Percentiles rank a stretch among this genome's conserved stretches.
Evolutionary conservation across 1,140 invertebrate genomes (phyloP).

Genomic region (Uloborus diversus): DNA sequence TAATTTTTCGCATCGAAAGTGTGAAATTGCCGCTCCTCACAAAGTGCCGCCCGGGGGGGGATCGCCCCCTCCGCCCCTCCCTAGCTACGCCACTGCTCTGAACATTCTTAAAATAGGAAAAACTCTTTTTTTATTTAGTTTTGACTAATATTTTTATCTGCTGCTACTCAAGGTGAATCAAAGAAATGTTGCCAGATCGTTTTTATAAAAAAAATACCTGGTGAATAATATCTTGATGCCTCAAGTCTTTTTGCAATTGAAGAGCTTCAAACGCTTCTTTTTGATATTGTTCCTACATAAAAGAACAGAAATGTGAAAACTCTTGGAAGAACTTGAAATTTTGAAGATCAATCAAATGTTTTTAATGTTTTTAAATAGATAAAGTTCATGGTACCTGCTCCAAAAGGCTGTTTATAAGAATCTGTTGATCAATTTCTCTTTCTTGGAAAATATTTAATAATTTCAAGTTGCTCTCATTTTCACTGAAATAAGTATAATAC

Average conservation of each 20-base stretch:
- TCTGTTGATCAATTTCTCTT: slow-evolving; percentile 43
- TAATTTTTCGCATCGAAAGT: too few relatives aligned
- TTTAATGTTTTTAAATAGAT: not conserved
- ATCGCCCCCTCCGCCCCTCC: too few relatives aligned
- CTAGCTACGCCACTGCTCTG: too few relatives aligned
- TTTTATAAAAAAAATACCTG: too few relatives aligned
- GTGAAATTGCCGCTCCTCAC: too few relatives aligned
- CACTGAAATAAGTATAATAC: not conserved
- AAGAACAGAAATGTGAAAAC: not conserved
- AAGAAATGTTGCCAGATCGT: too few relatives aligned
- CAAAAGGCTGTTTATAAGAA: slow-evolving; percentile 24
- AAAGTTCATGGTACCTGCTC: slow-evolving; percentile 31
- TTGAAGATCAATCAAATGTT: not conserved
- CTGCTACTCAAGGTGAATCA: too few relatives aligned
- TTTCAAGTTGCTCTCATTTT: slow-evolving; percentile 39
- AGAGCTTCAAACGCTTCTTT: slow-evolving; percentile 51
- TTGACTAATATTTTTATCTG: too few relatives aligned
- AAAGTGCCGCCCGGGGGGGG: too few relatives aligned
- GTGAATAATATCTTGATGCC: slow-evolving; percentile 43
- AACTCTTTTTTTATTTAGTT: too few relatives aligned
- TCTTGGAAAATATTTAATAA: slow-evolving; percentile 38
- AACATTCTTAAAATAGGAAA: too few relatives aligned
- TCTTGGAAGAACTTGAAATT: not conserved
- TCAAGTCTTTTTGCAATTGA: slow-evolving; percentile 42
- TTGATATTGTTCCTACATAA: slow-evolving; percentile 48